Percentiles rank a stretch among this genome's conserved stretches.
phyloP scores from a whole-genome alignment of 1,140 invertebrate species.

The Colletes latitarsis region DNA sequence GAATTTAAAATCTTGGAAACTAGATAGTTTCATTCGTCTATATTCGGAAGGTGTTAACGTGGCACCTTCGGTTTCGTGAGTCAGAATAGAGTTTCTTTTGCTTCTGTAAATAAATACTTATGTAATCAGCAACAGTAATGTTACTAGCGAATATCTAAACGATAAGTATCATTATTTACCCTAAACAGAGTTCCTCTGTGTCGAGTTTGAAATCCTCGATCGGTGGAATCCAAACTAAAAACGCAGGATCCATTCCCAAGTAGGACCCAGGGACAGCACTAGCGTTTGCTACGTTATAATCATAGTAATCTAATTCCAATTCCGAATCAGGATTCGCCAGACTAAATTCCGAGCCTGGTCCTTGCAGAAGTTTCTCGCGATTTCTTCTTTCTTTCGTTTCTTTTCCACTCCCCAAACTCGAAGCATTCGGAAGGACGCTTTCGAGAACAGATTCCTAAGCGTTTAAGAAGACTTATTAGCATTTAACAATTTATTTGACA shows the following conservation, averaged over 20 bases:
- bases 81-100: slow-evolving; percentile 43
- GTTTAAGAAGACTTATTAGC: not conserved
- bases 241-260: slow-evolving; percentile 92
- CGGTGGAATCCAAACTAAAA: slow-evolving; percentile 92
- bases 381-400: slow-evolving; percentile 90
- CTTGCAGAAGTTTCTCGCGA: slow-evolving; percentile 85
- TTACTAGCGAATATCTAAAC: not conserved
- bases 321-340: slow-evolving; percentile 87
- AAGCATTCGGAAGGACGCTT: slow-evolving; percentile 80
- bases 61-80: slow-evolving; percentile 70
- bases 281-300: slow-evolving; percentile 91
- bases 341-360: slow-evolving; percentile 89
- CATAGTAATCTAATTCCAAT: slow-evolving; percentile 93
- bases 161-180: slow-evolving; percentile 8
- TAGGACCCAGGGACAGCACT: slow-evolving; percentile 91
- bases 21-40: slow-evolving; percentile 53
- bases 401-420: slow-evolving; percentile 80
- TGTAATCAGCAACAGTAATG: not conserved
- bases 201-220: slow-evolving; percentile 76
- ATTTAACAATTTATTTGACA: not conserved
- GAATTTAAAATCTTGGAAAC: slow-evolving; percentile 44
- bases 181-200: slow-evolving; percentile 47
- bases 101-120: slow-evolving; percentile 5
- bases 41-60: slow-evolving; percentile 73
- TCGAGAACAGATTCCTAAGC: slow-evolving; percentile 83